These are phyloP conservation scores for Chymomyza costata DNA, from an alignment of 1,140 invertebrate genomes.

Conservation along the genomic window DNA sequence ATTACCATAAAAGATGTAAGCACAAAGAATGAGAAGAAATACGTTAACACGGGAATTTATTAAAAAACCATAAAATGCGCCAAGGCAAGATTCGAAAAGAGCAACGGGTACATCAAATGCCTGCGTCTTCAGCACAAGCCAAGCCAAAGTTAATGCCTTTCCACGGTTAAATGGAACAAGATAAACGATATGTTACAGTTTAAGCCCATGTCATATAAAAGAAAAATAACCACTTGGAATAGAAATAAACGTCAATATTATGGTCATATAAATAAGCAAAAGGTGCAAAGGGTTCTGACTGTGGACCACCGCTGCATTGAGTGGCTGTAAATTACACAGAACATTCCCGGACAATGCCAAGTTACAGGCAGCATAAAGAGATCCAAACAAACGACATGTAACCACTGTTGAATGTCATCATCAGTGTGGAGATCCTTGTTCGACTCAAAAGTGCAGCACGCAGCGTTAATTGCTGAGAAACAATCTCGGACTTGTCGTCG, in stretches of 20 bases:
- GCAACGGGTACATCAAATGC: conserved; percentile 23
- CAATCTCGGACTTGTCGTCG: conserved; percentile 39
- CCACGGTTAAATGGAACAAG: conserved; percentile 7
- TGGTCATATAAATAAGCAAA: conserved; percentile 53
- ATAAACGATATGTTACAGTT: conserved; percentile 28
- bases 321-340: conserved; percentile 55
- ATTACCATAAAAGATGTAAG: conserved; percentile 43
- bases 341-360: conserved; percentile 33
- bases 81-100: conserved; percentile 12
- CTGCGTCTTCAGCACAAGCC: conserved; percentile 1
- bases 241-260: conserved; percentile 62
- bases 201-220: no score
- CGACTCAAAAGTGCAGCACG: background rate
- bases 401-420: conserved; percentile 53
- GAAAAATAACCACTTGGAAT: background rate
- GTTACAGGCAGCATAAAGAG: conserved; percentile 1
- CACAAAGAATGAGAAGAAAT: conserved; percentile 7
- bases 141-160: background rate
- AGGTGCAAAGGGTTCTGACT: background rate
- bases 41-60: conserved; percentile 35
- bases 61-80: conserved; percentile 36
- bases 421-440: conserved; percentile 45
- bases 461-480: conserved; percentile 52
- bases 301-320: conserved; percentile 31
- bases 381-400: background rate